These are phyloP conservation scores for Hesperophylax magnus DNA, from an alignment of 1,140 invertebrate genomes.

Conservation along the genomic window DNA sequence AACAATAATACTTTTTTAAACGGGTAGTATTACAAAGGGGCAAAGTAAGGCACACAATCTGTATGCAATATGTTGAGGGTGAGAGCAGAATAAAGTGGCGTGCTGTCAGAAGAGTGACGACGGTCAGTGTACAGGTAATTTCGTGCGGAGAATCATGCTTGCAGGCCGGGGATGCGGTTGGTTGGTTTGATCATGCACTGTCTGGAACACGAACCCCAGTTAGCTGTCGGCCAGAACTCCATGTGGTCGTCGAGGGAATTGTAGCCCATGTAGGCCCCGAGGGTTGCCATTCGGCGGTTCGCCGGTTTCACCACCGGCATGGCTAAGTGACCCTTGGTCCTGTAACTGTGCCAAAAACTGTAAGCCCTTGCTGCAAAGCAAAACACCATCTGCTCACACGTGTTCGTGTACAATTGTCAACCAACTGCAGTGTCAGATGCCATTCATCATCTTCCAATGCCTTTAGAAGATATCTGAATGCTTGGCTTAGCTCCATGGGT, in stretches of 20 bases:
- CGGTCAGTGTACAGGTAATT: neutral
- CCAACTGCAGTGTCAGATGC: neutral
- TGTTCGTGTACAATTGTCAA: slow-evolving; percentile 14
- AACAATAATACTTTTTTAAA: neutral
- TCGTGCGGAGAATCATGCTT: neutral
- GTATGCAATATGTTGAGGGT: too few species aligned
- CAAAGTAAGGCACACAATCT: too few species aligned
- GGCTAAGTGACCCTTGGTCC: slow-evolving; percentile 47
- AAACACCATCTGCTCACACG: slow-evolving; percentile 48
- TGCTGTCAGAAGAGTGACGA: neutral
- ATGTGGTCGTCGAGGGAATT: slow-evolving; percentile 68
- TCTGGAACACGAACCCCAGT: slow-evolving; percentile 70
- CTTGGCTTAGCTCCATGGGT: too few species aligned
- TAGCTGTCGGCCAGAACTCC: slow-evolving; percentile 72
- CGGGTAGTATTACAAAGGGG: too few species aligned
- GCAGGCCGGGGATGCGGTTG: slow-evolving; percentile 14
- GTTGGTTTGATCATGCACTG: slow-evolving; percentile 41
- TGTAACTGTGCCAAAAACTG: slow-evolving; percentile 70
- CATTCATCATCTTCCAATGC: too few species aligned
- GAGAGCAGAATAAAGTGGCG: neutral
- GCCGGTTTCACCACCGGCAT: slow-evolving; percentile 60
- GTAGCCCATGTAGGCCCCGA: slow-evolving; percentile 71
- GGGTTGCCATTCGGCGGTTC: slow-evolving; percentile 63
- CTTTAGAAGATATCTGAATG: too few species aligned
- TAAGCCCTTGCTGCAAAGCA: slow-evolving; percentile 71